Conservation (phyloP, 2,113 vertebrate species). For the Carlito syrichta region DNA sequence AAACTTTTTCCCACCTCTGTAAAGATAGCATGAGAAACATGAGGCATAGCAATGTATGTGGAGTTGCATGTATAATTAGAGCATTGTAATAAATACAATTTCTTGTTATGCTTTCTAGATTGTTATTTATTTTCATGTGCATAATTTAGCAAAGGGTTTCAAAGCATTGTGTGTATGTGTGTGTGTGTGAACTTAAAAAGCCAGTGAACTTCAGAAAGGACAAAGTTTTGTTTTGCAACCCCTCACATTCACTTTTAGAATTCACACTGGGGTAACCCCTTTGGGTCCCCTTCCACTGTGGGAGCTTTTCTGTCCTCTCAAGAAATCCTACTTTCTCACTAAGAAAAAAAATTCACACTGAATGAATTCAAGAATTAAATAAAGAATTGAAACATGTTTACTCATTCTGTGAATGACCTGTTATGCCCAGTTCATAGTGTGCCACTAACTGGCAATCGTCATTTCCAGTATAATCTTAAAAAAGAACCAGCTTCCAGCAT, state of each 20-base stretch:
- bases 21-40: background rate
- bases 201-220: slow-evolving; percentile 22
- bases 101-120: slow-evolving; percentile 43
- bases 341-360: no score
- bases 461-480: slow-evolving; percentile 8
- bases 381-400: slow-evolving; percentile 34
- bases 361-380: slow-evolving; percentile 36
- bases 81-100: background rate
- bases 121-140: slow-evolving; percentile 36
- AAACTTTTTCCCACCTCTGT: background rate
- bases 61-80: background rate
- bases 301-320: no score
- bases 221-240: background rate
- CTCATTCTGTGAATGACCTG: background rate
- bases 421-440: background rate
- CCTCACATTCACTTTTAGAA: background rate
- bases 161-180: slow-evolving; percentile 41
- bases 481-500: background rate
- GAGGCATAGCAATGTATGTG: background rate
- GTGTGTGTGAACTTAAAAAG: background rate
- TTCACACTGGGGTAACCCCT: no score
- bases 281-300: no score
- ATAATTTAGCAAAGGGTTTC: slow-evolving; percentile 64
- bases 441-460: background rate
- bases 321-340: no score